Base-by-base conservation (phyloP, 2,113 vertebrate species). In the Gopherus evgoodei region DNA sequence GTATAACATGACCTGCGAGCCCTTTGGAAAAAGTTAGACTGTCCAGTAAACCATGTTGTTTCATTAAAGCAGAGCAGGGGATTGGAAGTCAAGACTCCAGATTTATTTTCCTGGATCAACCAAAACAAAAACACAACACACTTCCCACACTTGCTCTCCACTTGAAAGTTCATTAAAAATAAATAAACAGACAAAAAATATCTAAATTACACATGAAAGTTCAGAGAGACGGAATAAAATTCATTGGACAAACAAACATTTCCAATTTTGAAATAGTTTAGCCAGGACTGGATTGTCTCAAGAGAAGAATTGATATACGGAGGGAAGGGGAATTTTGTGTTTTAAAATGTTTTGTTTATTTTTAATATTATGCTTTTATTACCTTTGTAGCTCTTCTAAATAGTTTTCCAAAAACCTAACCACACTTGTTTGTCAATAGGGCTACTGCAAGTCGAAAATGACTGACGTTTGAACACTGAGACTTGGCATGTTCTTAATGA, bases 141-240 rank as follows among this genome's bases (percentile, higher is more conserved):
- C 62, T 90, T 96, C 76, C 79, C 50, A 92, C 89, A 5, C 35
- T 97, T 91, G 88, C 69, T 91, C 27, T 87, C 54, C 62, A 81
- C 1, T 81, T 84, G 21, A 82, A n/a, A 94, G 88, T 80, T 17
- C 90, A 88, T 94, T 76, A 72, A 72, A 72, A 59, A 65, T 75
- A 72, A 84, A 79, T 81, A 11, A 2, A 49, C 81, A 94, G 88
- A 8, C 62, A 95, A 90, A 84, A 95, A 90, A 84, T 88, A 83
- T 76, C 90, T 62, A 96, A 92, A 2, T 50, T 35, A 75, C 44
- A 47, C 22, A 53, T 38, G 38, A 79, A 2, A n/a, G 62, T 83
- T 84, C 21, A 42, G 90, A 85, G 8, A 80, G 24, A 76, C 75
- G 78, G 19, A 83, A 4, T 50, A 65, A n/a, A 31, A 49, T 85